phyloP scores from a whole-genome alignment of 2,797 vertebrate genomes.

The Pantherophis alleghaniensis region DNA sequence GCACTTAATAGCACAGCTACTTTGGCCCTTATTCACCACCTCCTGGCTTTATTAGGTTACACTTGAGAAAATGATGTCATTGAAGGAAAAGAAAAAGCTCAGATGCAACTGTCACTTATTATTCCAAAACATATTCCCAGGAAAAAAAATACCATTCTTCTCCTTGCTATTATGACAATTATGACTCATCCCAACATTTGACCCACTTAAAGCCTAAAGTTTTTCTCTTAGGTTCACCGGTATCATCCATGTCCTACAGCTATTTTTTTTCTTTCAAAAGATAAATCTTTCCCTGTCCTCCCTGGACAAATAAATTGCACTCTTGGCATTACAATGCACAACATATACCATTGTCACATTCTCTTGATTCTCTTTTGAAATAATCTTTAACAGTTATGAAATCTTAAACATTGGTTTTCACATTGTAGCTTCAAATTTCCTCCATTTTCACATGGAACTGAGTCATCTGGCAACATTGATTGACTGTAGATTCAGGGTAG shows the following conservation, averaged over 20 bases:
- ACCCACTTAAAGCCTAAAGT: slow-evolving; percentile 39
- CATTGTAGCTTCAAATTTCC: neutral
- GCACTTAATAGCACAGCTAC: neutral
- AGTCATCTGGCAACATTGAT: neutral
- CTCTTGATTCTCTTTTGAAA: slow-evolving; percentile 17
- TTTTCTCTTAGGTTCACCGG: slow-evolving; percentile 50
- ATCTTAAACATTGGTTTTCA: neutral
- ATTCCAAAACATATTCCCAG: neutral
- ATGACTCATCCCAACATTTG: slow-evolving; percentile 40
- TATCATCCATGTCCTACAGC: slow-evolving; percentile 51
- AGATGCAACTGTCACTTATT: slow-evolving; percentile 2
- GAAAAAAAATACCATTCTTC: slow-evolving; percentile 44
- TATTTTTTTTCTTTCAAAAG: slow-evolving; percentile 47
- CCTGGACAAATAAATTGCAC: slow-evolving; percentile 45
- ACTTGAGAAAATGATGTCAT: slow-evolving; percentile 4
- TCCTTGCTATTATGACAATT: slow-evolving; percentile 40
- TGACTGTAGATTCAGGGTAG: neutral
- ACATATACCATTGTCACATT: neutral
- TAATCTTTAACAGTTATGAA: neutral
- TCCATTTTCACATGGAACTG: neutral
- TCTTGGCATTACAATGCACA: slow-evolving; percentile 40
- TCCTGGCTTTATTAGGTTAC: slow-evolving; percentile 7
- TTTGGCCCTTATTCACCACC: neutral
- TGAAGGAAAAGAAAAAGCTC: neutral
- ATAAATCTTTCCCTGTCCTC: slow-evolving; percentile 67